phyloP scores from a whole-genome alignment of 1,140 invertebrate species.

The Plutomurus gul region DNA sequence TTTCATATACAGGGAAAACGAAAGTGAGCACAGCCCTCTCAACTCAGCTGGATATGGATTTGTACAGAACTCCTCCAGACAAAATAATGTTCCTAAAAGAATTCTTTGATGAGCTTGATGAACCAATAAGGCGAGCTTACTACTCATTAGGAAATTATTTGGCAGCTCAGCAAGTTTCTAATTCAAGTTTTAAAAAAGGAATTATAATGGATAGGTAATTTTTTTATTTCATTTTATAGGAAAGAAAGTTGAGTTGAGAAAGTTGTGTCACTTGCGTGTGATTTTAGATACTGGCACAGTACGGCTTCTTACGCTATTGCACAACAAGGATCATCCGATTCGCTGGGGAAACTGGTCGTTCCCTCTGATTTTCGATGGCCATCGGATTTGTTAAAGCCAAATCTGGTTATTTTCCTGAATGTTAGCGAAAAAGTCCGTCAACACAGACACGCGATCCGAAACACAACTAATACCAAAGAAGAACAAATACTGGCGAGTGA shows the following conservation, averaged over 20 bases:
- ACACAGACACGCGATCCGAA: constrained; percentile 52
- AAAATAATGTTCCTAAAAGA: constrained; percentile 47
- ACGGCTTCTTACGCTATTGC: constrained; percentile 58
- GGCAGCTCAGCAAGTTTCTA: constrained; percentile 42
- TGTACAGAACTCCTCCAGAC: constrained; percentile 46
- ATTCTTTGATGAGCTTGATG: constrained; percentile 47
- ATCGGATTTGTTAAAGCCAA: constrained; percentile 57
- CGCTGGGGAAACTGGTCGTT: not conserved
- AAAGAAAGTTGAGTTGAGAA: too few relatives aligned
- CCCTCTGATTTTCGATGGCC: constrained; percentile 55
- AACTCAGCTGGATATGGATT: constrained; percentile 22
- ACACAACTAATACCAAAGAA: constrained; percentile 53
- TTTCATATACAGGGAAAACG: constrained; percentile 45
- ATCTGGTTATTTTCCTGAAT: constrained; percentile 55
- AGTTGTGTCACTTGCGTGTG: too few relatives aligned
- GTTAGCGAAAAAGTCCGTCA: constrained; percentile 54
- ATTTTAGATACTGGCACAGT: constrained; percentile 58
- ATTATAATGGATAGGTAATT: constrained; percentile 50
- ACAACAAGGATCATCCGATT: constrained; percentile 49
- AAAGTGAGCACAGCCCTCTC: constrained; percentile 47
- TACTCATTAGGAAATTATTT: constrained; percentile 53
- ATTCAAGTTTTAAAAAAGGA: constrained; percentile 43
- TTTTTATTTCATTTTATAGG: too few relatives aligned
- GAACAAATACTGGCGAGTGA: constrained; percentile 49
- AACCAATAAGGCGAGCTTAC: constrained; percentile 44